Evolutionary conservation across 2,888 invertebrate species (phyloP).

Genomic region (Fabriciana adippe): DNA sequence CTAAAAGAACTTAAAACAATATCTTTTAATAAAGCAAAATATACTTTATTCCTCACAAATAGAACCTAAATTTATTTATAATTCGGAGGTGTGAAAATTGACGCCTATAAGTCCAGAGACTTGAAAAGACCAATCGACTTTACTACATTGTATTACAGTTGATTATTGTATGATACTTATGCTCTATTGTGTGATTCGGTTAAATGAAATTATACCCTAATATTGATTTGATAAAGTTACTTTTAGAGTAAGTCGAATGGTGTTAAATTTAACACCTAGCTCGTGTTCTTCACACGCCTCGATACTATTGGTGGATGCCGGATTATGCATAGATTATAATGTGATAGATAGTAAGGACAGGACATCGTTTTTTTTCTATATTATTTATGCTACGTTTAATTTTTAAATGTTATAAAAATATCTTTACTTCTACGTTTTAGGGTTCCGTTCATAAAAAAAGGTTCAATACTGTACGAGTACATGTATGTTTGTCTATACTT

Average conservation of each 20-base stretch:
- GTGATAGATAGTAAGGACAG: slow-evolving; percentile 22
- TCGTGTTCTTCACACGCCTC: slow-evolving; percentile 55
- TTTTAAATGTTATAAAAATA: no score
- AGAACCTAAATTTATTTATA: slow-evolving; percentile 46
- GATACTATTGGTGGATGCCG: slow-evolving; percentile 62
- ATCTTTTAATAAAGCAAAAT: slow-evolving; percentile 34
- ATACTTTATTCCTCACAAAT: fast-evolving
- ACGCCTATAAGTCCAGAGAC: slow-evolving; percentile 61
- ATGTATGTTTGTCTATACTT: no score
- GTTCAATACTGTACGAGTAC: no score
- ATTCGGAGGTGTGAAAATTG: slow-evolving; percentile 75
- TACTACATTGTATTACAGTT: slow-evolving; percentile 43
- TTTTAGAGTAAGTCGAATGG: slow-evolving; percentile 48
- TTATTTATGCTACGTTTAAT: no score
- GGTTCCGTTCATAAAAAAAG: no score
- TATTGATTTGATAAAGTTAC: slow-evolving; percentile 8
- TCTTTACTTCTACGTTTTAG: no score
- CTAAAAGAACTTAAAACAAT: slow-evolving; percentile 49
- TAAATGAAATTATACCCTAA: slow-evolving; percentile 38
- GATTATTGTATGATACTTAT: slow-evolving; percentile 28
- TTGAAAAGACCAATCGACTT: slow-evolving; percentile 42
- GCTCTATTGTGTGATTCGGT: slow-evolving; percentile 36
- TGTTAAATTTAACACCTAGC: slow-evolving; percentile 77
- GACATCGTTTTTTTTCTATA: neutral
- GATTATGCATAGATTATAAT: slow-evolving; percentile 37